These are phyloP conservation scores for Steatornis caripensis DNA, from an alignment of 2,113 vertebrate genomes.

Conservation along the genomic window DNA sequence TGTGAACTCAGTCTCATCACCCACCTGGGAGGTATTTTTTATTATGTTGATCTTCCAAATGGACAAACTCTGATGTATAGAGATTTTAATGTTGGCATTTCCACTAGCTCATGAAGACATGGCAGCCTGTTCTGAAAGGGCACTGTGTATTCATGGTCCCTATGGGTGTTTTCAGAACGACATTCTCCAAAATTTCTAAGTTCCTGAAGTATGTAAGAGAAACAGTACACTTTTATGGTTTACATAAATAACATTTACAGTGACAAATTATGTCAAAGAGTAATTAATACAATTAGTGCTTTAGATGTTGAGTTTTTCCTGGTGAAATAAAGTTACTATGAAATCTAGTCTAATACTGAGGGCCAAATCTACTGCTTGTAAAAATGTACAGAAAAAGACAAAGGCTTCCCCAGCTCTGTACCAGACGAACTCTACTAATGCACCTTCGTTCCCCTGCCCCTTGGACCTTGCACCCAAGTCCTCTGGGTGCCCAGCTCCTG, in stretches of 20 bases:
- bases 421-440: neutral
- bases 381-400: neutral
- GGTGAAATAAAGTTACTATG: neutral
- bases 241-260: neutral
- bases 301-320: neutral
- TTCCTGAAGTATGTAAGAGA: neutral
- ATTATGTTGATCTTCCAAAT: constrained; percentile 3
- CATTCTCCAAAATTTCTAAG: neutral
- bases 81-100: constrained; percentile 6
- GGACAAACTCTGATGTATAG: neutral
- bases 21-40: neutral
- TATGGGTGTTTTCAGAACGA: neutral
- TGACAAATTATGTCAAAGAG: neutral
- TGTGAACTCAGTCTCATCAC: neutral
- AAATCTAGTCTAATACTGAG: neutral
- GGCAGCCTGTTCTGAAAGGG: neutral
- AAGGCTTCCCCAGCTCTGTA: neutral
- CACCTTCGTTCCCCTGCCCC: rapidly evolving
- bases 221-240: neutral
- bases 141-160: neutral
- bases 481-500: neutral
- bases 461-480: neutral
- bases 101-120: neutral
- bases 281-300: neutral
- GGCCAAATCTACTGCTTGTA: neutral